phyloP scores from a whole-genome alignment of 2,113 vertebrate genomes.

The Puma concolor region DNA sequence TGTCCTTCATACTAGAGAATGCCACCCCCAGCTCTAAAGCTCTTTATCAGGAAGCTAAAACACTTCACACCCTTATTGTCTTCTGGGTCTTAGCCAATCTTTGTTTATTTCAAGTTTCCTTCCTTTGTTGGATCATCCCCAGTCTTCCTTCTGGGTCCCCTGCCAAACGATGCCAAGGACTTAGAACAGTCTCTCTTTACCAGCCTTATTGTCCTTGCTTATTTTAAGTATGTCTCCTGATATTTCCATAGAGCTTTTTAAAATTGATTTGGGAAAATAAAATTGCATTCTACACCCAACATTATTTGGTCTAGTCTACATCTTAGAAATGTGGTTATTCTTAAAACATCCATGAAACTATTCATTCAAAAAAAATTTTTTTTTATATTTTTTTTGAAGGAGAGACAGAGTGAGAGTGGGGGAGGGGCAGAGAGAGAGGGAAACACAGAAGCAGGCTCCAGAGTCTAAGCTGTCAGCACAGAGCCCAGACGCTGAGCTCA shows the following conservation, averaged over 20 bases:
- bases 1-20: neutral
- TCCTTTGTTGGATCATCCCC: slow-evolving; percentile 45
- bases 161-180: slow-evolving; percentile 42
- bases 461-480: too few species aligned
- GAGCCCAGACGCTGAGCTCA: too few species aligned
- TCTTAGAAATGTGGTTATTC: slow-evolving; percentile 40
- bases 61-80: slow-evolving; percentile 61
- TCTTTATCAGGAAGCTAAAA: slow-evolving; percentile 61
- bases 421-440: too few species aligned
- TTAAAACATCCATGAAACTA: neutral
- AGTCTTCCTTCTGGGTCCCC: slow-evolving; percentile 47
- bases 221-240: slow-evolving; percentile 1
- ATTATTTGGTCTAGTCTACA: neutral
- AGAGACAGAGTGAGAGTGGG: too few species aligned
- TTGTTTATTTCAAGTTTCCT: slow-evolving; percentile 74
- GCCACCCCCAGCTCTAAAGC: neutral
- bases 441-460: too few species aligned
- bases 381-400: too few species aligned
- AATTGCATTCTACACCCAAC: neutral
- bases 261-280: slow-evolving; percentile 16
- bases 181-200: slow-evolving; percentile 7
- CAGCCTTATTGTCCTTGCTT: neutral
- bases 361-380: neutral
- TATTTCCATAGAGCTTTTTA: slow-evolving; percentile 5
- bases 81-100: slow-evolving; percentile 59